Evolutionary conservation across 2,113 vertebrate genomes (phyloP).

Genomic region (Taurulus bubalis): DNA sequence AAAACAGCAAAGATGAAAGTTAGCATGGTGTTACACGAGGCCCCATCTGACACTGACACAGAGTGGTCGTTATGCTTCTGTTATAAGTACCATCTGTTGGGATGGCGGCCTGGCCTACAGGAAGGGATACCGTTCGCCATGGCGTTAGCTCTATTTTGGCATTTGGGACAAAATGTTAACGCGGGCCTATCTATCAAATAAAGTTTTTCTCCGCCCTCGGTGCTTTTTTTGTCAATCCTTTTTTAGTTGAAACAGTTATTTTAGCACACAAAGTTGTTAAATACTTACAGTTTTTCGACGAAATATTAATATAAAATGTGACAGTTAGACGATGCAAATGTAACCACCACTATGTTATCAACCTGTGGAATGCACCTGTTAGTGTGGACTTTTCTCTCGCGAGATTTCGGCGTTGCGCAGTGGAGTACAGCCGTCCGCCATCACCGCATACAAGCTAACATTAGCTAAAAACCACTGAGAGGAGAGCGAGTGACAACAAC

Average conservation of each 20-base stretch:
- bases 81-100: neutral
- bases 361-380: slow-evolving; percentile 73
- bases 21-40: neutral
- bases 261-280: neutral
- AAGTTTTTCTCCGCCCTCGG: neutral
- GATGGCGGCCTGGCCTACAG: neutral
- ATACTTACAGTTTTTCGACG: neutral
- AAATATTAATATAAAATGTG: neutral
- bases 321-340: neutral
- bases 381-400: slow-evolving; percentile 65
- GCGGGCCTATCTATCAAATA: neutral
- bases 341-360: neutral
- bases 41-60: neutral
- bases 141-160: neutral
- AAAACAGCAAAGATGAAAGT: slow-evolving; percentile 27
- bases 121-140: neutral
- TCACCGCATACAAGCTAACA: slow-evolving; percentile 72
- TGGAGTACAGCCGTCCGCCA: slow-evolving; percentile 77
- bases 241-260: neutral
- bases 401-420: slow-evolving; percentile 74
- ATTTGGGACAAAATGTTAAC: neutral
- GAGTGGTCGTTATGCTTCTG: neutral
- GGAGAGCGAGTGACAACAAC: slow-evolving; percentile 71
- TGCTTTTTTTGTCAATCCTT: neutral
- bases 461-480: slow-evolving; percentile 60